phyloP scores from a whole-genome alignment of 2,797 vertebrate species.

The Takifugu rubripes region DNA sequence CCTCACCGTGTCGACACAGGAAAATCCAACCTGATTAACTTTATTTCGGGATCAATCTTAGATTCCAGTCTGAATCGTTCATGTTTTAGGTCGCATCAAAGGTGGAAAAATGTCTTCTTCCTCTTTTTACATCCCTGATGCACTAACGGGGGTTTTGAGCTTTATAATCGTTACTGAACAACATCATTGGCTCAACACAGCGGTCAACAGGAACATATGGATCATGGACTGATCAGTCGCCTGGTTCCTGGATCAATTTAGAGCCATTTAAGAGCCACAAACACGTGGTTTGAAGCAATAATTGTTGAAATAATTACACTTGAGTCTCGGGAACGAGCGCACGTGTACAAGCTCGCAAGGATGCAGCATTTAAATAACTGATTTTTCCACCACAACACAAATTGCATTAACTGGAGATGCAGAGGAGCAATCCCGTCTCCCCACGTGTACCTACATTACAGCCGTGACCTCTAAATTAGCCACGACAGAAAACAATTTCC shows the following conservation, averaged over 20 bases:
- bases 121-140: no score
- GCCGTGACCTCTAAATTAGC: constrained; percentile 44
- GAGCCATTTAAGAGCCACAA: constrained; percentile 19
- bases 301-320: constrained; percentile 38
- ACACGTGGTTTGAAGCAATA: constrained; percentile 7
- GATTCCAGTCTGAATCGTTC: no score
- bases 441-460: constrained; percentile 28
- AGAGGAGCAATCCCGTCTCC: constrained; percentile 26
- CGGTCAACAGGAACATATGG: neutral
- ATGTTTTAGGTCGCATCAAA: no score
- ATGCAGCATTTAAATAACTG: constrained; percentile 42
- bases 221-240: constrained; percentile 10
- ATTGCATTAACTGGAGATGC: constrained; percentile 23
- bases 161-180: no score
- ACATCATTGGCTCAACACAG: neutral
- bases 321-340: constrained; percentile 15
- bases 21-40: no score
- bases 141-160: no score
- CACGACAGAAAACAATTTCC: constrained; percentile 58
- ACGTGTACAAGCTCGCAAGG: constrained; percentile 32
- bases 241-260: neutral
- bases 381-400: constrained; percentile 42
- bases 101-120: no score
- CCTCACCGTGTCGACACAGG: no score
- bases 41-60: no score